Base-by-base conservation (phyloP, 2,888 invertebrate genomes). In the Oxystoma pomonae region DNA sequence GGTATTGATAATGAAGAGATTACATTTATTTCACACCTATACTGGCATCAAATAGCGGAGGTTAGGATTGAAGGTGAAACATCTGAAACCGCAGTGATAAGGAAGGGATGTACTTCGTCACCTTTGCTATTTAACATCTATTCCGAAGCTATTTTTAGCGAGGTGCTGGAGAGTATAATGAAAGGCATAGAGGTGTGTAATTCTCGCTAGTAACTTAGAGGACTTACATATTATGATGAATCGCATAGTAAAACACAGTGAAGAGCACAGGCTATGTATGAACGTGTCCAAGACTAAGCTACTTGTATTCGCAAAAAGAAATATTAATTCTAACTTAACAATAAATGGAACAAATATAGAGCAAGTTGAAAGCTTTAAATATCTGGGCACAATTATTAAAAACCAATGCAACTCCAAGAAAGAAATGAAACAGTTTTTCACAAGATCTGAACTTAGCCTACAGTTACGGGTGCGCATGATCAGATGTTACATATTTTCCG, bases 1-100 rank as follows among this genome's bases (percentile, higher is more conserved):
- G 58, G 60, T 16, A 57, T 58, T 20, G 57, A 60, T 20, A 20
- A 20, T 16, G 21, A 49, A 60, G 58, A 58, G 12, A 55, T 60
- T 18, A 22, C 3, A 9, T 16, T 58, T 16, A 58, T 58, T 9
- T 16, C 58, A 49, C 16, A 58, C 5, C 58, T 58, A 7, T 58
- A 58, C 52, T 58, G 58, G 58, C 5, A 58, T 3, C 22, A 58
- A 20, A 51, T 5, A 16, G 60, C 60, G 2, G 60, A 17, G 7
- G 56, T 60, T 17, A 60, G 21, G 19, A 58, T 60, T 20, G 60
- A 60, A 17, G 59, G 20, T 12, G 18, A 12, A 60, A 58, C 60
- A 55, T 60, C 53, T 16, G 58, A 35, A n/a, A 17, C 51, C 12
- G 17, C 19, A n/a, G 2, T 58, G 18, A 22, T 50, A 5, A 49